Evolutionary conservation across 2,797 vertebrate species (phyloP).

Genomic region (Cirrhinus molitorella): DNA sequence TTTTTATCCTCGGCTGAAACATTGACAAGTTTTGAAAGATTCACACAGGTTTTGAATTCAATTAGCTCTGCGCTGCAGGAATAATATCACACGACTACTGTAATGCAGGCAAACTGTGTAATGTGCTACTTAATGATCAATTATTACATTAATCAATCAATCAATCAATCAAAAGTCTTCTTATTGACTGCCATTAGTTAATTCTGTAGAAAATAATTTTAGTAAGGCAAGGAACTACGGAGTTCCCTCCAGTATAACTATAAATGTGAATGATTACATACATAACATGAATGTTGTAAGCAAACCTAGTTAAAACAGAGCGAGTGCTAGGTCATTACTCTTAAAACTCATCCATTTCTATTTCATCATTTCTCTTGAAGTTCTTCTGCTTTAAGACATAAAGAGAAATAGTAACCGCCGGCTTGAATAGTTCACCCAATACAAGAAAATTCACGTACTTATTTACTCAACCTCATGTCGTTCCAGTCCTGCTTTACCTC

Average conservation of each 20-base stretch:
- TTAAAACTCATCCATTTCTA: not conserved
- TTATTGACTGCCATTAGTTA: not conserved
- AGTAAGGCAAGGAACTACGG: not conserved
- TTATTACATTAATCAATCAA: not conserved
- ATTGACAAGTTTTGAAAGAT: not conserved
- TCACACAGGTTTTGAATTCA: not conserved
- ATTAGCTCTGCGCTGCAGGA: not conserved
- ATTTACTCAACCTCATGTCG: not conserved
- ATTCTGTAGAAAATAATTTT: slow-evolving; percentile 8
- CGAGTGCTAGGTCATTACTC: not conserved
- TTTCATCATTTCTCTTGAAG: not conserved
- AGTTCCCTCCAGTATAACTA: not conserved
- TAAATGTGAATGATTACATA: not conserved
- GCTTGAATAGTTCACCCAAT: not conserved
- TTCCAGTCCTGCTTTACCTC: not conserved
- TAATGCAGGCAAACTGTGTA: not conserved
- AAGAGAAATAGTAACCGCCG: not conserved
- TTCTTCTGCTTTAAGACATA: not conserved
- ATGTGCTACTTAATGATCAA: not conserved
- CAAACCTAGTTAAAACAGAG: slow-evolving; percentile 11
- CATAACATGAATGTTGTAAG: not conserved
- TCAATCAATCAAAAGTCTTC: not conserved
- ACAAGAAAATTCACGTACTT: not conserved
- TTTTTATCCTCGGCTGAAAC: not conserved
- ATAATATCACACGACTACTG: not conserved